A percentile compares a stretch with the other conserved stretches of the same genome.
These are phyloP conservation scores for Protaetia brevitarsis DNA, from an alignment of 1,140 invertebrate genomes.

Conservation along the genomic window DNA sequence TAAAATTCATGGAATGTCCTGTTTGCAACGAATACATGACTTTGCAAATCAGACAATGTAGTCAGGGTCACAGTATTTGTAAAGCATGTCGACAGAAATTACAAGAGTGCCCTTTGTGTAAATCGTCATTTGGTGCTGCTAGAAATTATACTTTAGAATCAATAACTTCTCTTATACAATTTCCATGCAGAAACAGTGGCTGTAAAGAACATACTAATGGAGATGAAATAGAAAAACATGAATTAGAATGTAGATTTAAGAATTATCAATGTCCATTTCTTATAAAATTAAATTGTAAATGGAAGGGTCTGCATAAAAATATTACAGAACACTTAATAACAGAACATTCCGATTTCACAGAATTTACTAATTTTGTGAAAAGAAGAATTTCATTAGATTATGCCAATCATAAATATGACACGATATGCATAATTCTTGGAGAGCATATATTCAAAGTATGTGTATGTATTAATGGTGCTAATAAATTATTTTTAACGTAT, in stretches of 20 bases:
- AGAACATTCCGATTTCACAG: background rate
- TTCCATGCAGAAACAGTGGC: background rate
- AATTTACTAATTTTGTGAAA: slow-evolving; percentile 3
- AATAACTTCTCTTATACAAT: background rate
- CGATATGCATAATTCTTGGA: slow-evolving; percentile 4
- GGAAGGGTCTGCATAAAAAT: background rate
- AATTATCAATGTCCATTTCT: background rate
- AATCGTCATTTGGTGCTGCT: background rate
- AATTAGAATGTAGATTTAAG: background rate
- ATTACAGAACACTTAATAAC: background rate
- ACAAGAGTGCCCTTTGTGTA: slow-evolving; percentile 70
- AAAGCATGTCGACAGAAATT: slow-evolving; percentile 65
- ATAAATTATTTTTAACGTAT: background rate
- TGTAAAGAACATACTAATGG: background rate
- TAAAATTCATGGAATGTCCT: slow-evolving; percentile 61
- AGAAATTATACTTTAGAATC: background rate
- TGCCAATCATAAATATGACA: background rate
- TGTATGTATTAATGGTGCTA: background rate
- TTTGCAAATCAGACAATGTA: slow-evolving; percentile 70
- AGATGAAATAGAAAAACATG: background rate
- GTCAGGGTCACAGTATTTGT: slow-evolving; percentile 75
- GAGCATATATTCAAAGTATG: background rate
- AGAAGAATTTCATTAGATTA: background rate
- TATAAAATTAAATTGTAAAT: slow-evolving; percentile 1
- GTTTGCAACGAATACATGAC: slow-evolving; percentile 76